Base-by-base conservation (phyloP, 2,113 vertebrate species). In the Laticauda laticaudata region DNA sequence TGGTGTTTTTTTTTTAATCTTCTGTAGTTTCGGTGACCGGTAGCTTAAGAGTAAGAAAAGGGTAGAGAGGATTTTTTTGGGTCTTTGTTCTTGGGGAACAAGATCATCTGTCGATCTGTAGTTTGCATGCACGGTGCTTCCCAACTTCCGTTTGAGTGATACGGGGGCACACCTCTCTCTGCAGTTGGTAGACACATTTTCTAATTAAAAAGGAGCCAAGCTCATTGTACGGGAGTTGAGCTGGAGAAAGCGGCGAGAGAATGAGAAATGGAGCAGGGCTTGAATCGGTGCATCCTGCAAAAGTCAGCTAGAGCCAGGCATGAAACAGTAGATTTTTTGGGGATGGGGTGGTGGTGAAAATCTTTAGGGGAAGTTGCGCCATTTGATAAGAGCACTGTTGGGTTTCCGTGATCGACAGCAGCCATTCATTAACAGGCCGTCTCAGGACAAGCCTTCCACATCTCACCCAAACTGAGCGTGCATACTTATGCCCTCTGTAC, bases 161-260 rank as follows among this genome's bases (percentile, higher is more conserved):
- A 90, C 2, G 0, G 75, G 85, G 93, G 91, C 45, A 89, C 54
- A 48, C 89, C 92, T 81, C 88, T 26, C 14, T 54, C 54, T 4
- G 89, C 61, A 3, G 92, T 97, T 90, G 94, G 95, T 95, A 93
- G 92, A 64, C 69, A 0, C 91, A 11, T 92, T 93, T 95, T 95
- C 87, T 90, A 55, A 92, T 96, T 92, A 90, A 95, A 89, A 97
- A 96, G 97, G 89, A 94, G 92, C 93, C 94, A 97, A 96, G 94
- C 45, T 85, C 39, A 56, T 88, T 51, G 89, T 86, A n/a, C 4
- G 39, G 92, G 92, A 94, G 88, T 12, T 0, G 14, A 90, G 69
- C 86, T 55, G 26, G n/a, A 89, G 34, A 5, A 89, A 90, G 91
- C 89, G 90, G 91, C 88, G 51, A 86, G 21, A 24, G 89, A 5